Evolutionary conservation across 2,113 vertebrate genomes (phyloP).

Genomic region (Entelurus aequoreus): DNA sequence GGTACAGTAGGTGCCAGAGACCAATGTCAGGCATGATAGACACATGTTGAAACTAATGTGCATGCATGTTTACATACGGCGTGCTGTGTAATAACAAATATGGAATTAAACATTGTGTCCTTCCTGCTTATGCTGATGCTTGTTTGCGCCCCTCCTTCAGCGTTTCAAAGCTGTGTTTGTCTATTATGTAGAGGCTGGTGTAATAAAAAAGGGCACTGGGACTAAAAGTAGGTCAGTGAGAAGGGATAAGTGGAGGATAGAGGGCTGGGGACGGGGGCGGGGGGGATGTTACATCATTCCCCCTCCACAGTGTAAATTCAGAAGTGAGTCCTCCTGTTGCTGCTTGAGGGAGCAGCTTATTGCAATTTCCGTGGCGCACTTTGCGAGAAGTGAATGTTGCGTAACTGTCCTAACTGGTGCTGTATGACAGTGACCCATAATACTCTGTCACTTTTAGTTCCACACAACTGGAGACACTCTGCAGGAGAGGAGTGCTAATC

Average conservation of each 20-base stretch:
- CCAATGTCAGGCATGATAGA: too few species aligned
- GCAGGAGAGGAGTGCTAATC: background rate
- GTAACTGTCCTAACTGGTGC: background rate
- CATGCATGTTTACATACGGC: too few species aligned
- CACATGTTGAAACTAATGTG: too few species aligned
- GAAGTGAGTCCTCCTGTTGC: slow-evolving; percentile 27
- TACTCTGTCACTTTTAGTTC: background rate
- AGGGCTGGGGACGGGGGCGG: slow-evolving; percentile 8
- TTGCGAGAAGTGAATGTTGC: background rate
- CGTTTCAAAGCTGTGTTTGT: background rate
- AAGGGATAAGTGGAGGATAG: slow-evolving; percentile 34
- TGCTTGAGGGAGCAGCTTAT: slow-evolving; percentile 43
- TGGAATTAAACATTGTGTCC: too few species aligned
- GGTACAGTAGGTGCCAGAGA: too few species aligned
- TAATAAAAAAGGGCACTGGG: slow-evolving; percentile 55
- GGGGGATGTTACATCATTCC: slow-evolving; percentile 52
- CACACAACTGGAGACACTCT: background rate
- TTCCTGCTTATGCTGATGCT: background rate
- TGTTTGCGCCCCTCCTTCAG: background rate
- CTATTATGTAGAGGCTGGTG: slow-evolving; percentile 47
- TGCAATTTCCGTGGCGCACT: background rate
- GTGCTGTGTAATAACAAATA: too few species aligned
- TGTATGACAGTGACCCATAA: background rate
- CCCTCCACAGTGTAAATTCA: slow-evolving; percentile 48
- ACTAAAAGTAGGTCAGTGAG: slow-evolving; percentile 70